phyloP scores from a whole-genome alignment of 2,888 invertebrate genomes.

The Tricholauxania praeusta region DNA sequence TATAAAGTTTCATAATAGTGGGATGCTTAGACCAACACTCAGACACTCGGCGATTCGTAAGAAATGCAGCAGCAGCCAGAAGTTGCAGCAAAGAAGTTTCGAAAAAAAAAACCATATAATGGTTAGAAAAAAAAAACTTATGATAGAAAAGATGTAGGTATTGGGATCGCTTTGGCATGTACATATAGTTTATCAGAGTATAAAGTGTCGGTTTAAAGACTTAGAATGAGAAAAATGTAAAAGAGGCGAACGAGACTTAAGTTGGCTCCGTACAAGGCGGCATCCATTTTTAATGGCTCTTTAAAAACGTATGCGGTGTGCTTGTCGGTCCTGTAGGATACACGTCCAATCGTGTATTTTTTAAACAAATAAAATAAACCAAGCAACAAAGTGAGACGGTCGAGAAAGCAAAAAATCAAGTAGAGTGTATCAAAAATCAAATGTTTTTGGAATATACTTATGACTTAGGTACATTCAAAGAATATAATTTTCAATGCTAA shows the following conservation, averaged over 20 bases:
- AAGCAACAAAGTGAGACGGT: not conserved
- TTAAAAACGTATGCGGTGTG: slow-evolving; percentile 13
- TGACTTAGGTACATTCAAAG: too few species aligned
- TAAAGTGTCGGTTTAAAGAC: too few species aligned
- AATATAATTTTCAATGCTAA: too few species aligned
- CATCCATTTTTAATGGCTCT: slow-evolving; percentile 33
- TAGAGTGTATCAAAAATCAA: not conserved
- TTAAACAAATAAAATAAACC: too few species aligned
- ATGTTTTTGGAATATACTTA: too few species aligned
- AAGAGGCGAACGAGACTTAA: not conserved
- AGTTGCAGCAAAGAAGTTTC: not conserved
- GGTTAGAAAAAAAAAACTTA: too few species aligned
- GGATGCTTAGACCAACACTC: not conserved
- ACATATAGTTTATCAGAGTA: too few species aligned
- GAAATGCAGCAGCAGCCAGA: not conserved
- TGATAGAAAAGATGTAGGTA: too few species aligned
- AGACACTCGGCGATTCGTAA: not conserved
- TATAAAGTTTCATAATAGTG: too few species aligned
- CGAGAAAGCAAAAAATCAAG: not conserved
- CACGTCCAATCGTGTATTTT: not conserved
- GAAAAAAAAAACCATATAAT: not conserved
- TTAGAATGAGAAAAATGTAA: not conserved
- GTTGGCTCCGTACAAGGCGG: not conserved
- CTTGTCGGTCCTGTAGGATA: slow-evolving; percentile 1
- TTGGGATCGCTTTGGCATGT: too few species aligned